Conservation (phyloP, 1,140 invertebrate genomes). For the Drosophila kikkawai region DNA sequence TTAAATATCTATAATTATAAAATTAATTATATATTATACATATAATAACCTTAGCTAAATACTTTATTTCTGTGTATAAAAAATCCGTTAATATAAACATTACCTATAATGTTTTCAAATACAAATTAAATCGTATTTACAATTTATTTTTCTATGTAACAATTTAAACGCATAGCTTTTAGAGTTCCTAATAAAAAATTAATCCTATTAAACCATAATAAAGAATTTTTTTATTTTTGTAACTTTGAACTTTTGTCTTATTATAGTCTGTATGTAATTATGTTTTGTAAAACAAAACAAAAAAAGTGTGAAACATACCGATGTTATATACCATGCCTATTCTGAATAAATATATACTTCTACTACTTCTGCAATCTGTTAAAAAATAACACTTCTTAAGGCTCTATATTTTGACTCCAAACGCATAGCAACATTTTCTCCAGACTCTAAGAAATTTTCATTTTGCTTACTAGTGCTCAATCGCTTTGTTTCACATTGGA, state of each 20-base stretch:
- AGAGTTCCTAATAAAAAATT: too few relatives aligned
- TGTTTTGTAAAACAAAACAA: too few relatives aligned
- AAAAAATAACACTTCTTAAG: neutral
- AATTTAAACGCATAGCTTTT: too few relatives aligned
- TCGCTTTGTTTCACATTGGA: slow-evolving; percentile 55
- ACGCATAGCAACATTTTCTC: neutral
- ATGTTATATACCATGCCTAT: too few relatives aligned
- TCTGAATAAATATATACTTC: too few relatives aligned
- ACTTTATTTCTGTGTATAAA: neutral
- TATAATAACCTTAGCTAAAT: too few relatives aligned
- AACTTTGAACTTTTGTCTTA: too few relatives aligned
- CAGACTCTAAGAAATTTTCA: neutral
- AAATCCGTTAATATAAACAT: neutral
- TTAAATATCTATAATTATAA: neutral
- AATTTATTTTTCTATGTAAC: neutral
- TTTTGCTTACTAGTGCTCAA: slow-evolving; percentile 1
- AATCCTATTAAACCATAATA: too few relatives aligned
- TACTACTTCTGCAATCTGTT: neutral
- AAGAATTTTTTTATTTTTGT: too few relatives aligned
- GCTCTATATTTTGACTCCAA: slow-evolving; percentile 7
- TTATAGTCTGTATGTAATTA: too few relatives aligned
- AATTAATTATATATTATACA: neutral
- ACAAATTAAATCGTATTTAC: neutral
- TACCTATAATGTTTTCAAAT: too few relatives aligned
- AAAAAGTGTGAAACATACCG: too few relatives aligned